phyloP scores from a whole-genome alignment of 2,888 invertebrate species.

The Tanypteryx hageni region DNA sequence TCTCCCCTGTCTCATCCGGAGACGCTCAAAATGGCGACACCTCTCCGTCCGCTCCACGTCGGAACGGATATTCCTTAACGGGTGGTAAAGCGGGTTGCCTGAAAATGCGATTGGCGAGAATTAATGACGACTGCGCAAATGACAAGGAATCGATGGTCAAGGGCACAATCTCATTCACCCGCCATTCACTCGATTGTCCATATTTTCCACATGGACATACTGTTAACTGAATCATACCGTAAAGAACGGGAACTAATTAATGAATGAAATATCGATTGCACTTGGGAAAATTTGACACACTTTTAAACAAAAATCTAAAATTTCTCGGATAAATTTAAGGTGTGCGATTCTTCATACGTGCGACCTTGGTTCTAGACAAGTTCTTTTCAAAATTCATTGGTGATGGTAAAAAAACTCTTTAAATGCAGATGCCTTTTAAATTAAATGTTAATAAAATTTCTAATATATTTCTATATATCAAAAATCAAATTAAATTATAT shows the following conservation, averaged over 20 bases:
- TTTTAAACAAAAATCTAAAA: neutral
- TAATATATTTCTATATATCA: no score
- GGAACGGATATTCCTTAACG: conserved; percentile 57
- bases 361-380: no score
- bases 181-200: neutral
- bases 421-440: no score
- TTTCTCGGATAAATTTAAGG: no score
- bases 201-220: conserved; percentile 2
- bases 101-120: conserved; percentile 56
- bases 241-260: neutral
- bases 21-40: conserved; percentile 56
- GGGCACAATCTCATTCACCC: conserved; percentile 51
- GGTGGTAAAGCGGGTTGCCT: conserved; percentile 54
- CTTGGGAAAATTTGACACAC: neutral
- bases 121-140: conserved; percentile 47
- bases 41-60: conserved; percentile 58
- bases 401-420: no score
- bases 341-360: no score
- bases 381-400: no score
- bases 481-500: no score
- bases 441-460: no score
- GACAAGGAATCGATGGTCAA: conserved; percentile 45
- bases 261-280: neutral
- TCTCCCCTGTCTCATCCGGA: conserved; percentile 60
- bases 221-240: neutral